Base-by-base conservation (phyloP, 2,888 invertebrate genomes). In the Cremastinae sp. region DNA sequence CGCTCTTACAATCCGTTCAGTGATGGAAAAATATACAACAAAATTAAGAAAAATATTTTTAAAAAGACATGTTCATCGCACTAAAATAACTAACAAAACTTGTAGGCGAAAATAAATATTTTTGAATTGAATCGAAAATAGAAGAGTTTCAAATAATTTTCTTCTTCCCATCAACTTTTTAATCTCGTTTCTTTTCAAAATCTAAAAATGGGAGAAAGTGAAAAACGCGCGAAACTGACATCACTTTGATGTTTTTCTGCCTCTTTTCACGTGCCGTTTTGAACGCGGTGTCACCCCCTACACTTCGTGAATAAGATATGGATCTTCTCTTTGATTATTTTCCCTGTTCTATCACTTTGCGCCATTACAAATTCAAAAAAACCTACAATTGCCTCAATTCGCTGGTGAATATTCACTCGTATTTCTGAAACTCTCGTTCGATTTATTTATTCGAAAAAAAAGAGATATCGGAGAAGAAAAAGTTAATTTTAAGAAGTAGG, bases 1-100 rank as follows among this genome's bases (percentile, higher is more conserved):
- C 64, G 1, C 56, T 72, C 9, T 14, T 69, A 22, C 51, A 51
- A 8, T 69, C 69, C 9, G 39, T 65, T 45, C 56, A 65, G n/a
- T 49, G 16, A 71, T n/a, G n/a, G n/a, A n/a, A n/a, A n/a, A n/a
- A n/a, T n/a, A n/a, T n/a, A n/a, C n/a, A n/a, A n/a, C n/a, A n/a
- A n/a, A n/a, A n/a, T n/a, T n/a, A n/a, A n/a, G n/a, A n/a, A n/a
- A n/a, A n/a, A n/a, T n/a, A n/a, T n/a, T n/a, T n/a, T n/a, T n/a
- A n/a, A n/a, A n/a, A n/a, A n/a, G n/a, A n/a, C n/a, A n/a, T n/a
- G n/a, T n/a, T n/a, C n/a, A n/a, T n/a, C n/a, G n/a, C n/a, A n/a
- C n/a, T n/a, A n/a, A n/a, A n/a, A n/a, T n/a, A n/a, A n/a, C n/a
- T n/a, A n/a, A n/a, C n/a, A n/a, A n/a, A n/a, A n/a, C n/a, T n/a